Evolutionary conservation across 2,113 vertebrate genomes (phyloP).

Genomic region (Charadrius vociferus): DNA sequence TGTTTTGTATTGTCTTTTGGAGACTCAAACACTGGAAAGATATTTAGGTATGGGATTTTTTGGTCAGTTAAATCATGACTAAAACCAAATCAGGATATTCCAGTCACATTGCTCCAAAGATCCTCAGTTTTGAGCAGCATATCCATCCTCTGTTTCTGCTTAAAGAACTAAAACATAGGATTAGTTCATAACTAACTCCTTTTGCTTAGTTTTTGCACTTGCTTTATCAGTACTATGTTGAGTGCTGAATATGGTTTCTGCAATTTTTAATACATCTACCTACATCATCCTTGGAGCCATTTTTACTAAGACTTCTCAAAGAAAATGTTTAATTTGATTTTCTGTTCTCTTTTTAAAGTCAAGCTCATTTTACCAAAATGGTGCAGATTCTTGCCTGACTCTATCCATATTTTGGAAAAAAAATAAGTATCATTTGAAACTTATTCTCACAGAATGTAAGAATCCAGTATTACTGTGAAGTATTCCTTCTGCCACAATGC

Average conservation of each 20-base stretch:
- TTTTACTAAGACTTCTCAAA: background rate
- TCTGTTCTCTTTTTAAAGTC: background rate
- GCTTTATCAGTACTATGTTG: background rate
- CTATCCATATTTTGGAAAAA: background rate
- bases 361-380: background rate
- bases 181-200: background rate
- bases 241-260: background rate
- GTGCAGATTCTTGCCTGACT: background rate
- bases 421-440: background rate
- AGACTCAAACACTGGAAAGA: background rate
- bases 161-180: background rate
- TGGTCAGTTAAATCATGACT: background rate
- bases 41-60: background rate
- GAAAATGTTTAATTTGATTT: background rate
- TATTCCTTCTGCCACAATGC: background rate
- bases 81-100: background rate
- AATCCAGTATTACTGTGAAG: background rate
- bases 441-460: background rate
- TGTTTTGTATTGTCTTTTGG: background rate
- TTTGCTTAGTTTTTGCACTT: background rate
- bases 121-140: background rate
- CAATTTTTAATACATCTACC: background rate
- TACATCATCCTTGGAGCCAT: background rate
- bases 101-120: background rate
- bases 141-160: background rate